Evolutionary conservation across 2,888 invertebrate species (phyloP), one percentile per base, ranked within the genome.

Genomic region (Apamea monoglypha): DNA sequence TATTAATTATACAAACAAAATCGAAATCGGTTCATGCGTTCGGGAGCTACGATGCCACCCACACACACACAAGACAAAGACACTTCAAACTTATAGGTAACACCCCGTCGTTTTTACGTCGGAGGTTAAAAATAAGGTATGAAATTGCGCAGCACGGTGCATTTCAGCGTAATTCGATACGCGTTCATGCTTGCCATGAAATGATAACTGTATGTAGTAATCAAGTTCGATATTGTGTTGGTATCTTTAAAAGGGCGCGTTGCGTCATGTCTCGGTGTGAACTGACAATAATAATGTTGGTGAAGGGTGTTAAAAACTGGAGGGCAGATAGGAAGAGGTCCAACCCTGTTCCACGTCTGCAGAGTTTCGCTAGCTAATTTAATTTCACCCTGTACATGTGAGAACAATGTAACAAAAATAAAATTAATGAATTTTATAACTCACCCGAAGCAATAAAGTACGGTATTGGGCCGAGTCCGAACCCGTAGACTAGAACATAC

Each of bases 401-500:
- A 44, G 44, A 44, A 44, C 10, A 44, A 44, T 44, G 44, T 44
- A 44, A 44, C 40, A 44, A 8, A 44, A 44, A 44, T 44, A 44
- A 44, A 44, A 50, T 40, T 6, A 40, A 40, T 36, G 2, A 36
- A 36, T 50, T 7, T 18, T 3, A 12, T 56, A 36, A 91, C 93
- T 90, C 90, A 98, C 98, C 98, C 88, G 98, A 98, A 32, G 98
- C 98, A 87, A 98, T 98, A 92, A 99, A 98, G 93, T 98, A 99
- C 0, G 99, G 98, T 91, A 99, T 98, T 0, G 99, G 98, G 0
- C 99, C 99, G 59, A 99, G 97, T 0, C 99, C 99, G 80, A 99
- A 97, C 77, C 98, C 98, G 92, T 98, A 99, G 85, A 98, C 98
- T 78, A 98, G 96, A 68, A 99, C 98, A 91, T 98, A 99, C 14